Evolutionary conservation across 1,140 invertebrate genomes (phyloP), one percentile per base, ranked within the genome.

Genomic region (Myzus persicae): DNA sequence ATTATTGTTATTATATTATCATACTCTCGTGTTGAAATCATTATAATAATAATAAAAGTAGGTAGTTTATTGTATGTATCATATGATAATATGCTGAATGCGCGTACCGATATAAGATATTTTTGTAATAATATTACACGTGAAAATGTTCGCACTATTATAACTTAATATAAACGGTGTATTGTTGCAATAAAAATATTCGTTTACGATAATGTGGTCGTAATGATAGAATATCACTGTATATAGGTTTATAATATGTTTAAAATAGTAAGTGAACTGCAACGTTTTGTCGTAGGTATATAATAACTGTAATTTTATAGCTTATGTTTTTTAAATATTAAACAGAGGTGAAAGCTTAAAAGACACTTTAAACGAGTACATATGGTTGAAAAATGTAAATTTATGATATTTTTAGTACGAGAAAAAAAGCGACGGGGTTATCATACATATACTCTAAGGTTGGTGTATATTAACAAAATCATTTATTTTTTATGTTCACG

Each of bases 291-390:
- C n/a, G n/a, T n/a, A n/a, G n/a, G n/a, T 76, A 18, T 76, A 76
- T n/a, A 38, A 82, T 82, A 82, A 82, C 20, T 38, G 22, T 82
- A 82, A 82, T 38, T 82, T 82, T 38, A 82, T 82, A 38, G 76
- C 24, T 82, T 82, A 82, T 82, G 76, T 38, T 82, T 81, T 81
- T 84, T 26, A 40, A 84, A 84, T 84, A 84, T 42, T 84, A 84
- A 84, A n/a, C 42, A 7, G 42, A 46, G 31, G 14, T 6, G 4
- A 31, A 46, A 46, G 44, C 44, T 44, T 87, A 87, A 46, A 87
- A 46, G 42, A 38, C 18, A 46, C 44, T 87, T 87, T 46, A 46
- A 46, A 87, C 14, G 5, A 87, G 44, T 46, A 36, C 85, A 46
- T 46, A 36, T 11, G 85, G 18, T 7, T 87, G 14, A 87, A 87